Evolutionary conservation across 2,888 invertebrate genomes (phyloP).

Genomic region (Eustalomyia histrio): DNA sequence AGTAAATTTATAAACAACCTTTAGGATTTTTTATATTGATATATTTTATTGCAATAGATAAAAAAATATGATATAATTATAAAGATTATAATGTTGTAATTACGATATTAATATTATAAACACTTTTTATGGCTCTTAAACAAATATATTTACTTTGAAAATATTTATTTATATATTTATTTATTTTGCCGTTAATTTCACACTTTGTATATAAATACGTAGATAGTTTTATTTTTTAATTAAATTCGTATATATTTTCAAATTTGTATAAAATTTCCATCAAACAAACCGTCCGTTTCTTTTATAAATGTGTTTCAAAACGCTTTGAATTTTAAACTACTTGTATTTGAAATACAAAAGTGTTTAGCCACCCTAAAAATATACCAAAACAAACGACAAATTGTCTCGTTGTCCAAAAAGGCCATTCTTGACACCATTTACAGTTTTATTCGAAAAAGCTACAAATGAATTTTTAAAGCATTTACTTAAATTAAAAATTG

Average conservation of each 20-base stretch:
- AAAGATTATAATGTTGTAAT: background rate
- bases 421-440: background rate
- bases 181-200: background rate
- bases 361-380: slow-evolving; percentile 51
- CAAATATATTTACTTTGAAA: background rate
- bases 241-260: background rate
- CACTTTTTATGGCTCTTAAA: background rate
- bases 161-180: no score
- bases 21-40: background rate
- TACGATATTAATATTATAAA: background rate
- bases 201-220: background rate
- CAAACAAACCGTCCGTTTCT: slow-evolving; percentile 43
- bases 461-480: slow-evolving; percentile 8
- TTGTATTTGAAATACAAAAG: slow-evolving; percentile 24
- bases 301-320: slow-evolving; percentile 54
- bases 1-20: background rate
- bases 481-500: background rate
- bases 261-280: slow-evolving; percentile 9
- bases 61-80: background rate
- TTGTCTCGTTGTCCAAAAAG: slow-evolving; percentile 55
- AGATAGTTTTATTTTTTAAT: background rate
- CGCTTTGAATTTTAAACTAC: slow-evolving; percentile 56
- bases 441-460: slow-evolving; percentile 15
- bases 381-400: slow-evolving; percentile 32
- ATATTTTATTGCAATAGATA: background rate